Percentiles rank a stretch among this genome's conserved stretches.
Evolutionary conservation across 2,113 vertebrate species (phyloP).

Genomic region (Eulemur rufifrons): DNA sequence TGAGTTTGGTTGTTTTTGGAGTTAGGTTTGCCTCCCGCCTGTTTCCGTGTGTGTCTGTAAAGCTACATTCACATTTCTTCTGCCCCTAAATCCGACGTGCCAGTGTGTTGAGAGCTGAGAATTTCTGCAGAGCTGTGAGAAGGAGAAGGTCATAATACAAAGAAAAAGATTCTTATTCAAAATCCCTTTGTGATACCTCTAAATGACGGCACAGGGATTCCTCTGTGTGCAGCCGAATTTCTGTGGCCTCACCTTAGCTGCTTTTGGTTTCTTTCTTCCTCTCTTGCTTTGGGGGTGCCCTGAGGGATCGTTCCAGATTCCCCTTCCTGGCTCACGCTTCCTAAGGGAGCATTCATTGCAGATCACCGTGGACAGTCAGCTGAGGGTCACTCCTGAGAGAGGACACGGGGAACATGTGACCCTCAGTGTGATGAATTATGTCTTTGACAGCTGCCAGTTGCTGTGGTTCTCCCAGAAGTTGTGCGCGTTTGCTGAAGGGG

Average conservation of each 20-base stretch:
- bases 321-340: constrained; percentile 46
- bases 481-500: not conserved
- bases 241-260: not conserved
- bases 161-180: not conserved
- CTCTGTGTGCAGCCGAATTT: not conserved
- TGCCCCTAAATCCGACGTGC: accelerated
- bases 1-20: accelerated
- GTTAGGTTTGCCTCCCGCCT: accelerated
- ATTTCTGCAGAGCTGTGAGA: not conserved
- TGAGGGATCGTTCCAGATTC: constrained; percentile 23
- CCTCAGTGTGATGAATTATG: not conserved
- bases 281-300: not conserved
- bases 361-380: constrained; percentile 40
- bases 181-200: not conserved
- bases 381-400: constrained; percentile 41
- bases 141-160: not conserved
- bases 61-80: accelerated
- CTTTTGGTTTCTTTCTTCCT: not conserved
- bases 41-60: not conserved
- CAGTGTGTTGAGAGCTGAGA: not conserved
- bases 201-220: not conserved
- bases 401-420: not conserved
- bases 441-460: not conserved
- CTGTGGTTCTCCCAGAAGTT: not conserved
- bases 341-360: constrained; percentile 15